These are phyloP conservation scores for Lasioglossum malachurum DNA, from an alignment of 2,888 invertebrate genomes.

Conservation along the genomic window DNA sequence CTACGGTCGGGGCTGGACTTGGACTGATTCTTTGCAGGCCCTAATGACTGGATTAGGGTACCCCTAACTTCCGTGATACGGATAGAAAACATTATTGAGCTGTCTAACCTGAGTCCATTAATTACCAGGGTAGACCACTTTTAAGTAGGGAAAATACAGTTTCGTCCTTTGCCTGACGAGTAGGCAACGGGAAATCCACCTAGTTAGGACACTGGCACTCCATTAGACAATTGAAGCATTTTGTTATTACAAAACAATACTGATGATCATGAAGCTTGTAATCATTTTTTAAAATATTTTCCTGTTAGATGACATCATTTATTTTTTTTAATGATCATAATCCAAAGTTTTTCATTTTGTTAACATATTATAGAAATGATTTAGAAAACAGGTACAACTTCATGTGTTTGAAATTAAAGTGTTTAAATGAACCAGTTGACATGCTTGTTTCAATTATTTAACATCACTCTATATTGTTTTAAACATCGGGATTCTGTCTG, in stretches of 20 bases:
- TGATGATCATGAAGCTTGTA: background rate
- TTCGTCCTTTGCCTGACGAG: background rate
- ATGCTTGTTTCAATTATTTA: background rate
- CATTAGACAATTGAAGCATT: background rate
- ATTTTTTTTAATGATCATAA: background rate
- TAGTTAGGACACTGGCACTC: background rate
- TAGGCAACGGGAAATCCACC: background rate
- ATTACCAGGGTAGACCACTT: background rate
- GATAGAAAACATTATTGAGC: slow-evolving; percentile 5
- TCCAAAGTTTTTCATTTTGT: background rate
- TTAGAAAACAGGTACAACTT: no score
- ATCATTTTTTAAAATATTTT: background rate
- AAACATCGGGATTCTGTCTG: background rate
- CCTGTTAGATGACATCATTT: background rate
- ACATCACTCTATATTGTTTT: background rate
- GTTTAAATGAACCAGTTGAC: background rate
- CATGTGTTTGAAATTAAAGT: background rate
- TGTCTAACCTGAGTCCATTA: background rate
- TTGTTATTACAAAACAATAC: background rate
- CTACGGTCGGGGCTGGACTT: background rate
- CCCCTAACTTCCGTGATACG: background rate
- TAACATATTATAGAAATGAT: background rate
- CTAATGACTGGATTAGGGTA: slow-evolving; percentile 9
- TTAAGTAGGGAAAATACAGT: background rate
- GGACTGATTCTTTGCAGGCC: slow-evolving; percentile 5